Conservation (phyloP, 2,888 invertebrate genomes). For the Sinelater perroti region DNA sequence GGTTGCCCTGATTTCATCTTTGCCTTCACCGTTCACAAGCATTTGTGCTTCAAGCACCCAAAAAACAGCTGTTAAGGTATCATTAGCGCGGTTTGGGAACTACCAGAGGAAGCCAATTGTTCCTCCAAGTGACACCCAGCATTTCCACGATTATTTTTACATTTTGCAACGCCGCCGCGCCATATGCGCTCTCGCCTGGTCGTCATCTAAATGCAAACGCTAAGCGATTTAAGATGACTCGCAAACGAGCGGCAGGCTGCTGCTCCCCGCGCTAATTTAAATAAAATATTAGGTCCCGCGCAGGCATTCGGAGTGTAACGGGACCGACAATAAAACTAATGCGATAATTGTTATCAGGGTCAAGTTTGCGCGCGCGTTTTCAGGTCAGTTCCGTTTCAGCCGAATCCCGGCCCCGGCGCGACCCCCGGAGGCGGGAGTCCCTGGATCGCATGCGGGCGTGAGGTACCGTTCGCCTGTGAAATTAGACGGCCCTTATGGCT, state of each 20-base stretch:
- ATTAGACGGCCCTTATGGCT: slow-evolving; percentile 38
- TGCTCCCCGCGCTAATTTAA: slow-evolving; percentile 22
- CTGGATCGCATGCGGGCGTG: slow-evolving; percentile 31
- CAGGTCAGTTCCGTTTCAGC: slow-evolving; percentile 16
- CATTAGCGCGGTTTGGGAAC: no score
- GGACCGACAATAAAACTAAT: slow-evolving; percentile 30
- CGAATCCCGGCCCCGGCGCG: not conserved
- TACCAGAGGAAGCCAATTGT: no score
- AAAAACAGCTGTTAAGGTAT: no score
- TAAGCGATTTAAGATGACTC: not conserved
- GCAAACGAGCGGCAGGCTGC: slow-evolving; percentile 1
- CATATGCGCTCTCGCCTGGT: no score
- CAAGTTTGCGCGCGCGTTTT: slow-evolving; percentile 17
- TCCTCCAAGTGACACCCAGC: no score
- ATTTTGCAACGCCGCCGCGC: no score
- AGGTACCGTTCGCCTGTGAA: slow-evolving; percentile 35
- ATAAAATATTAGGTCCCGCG: slow-evolving; percentile 24
- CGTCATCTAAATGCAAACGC: slow-evolving; percentile 6
- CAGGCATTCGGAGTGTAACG: slow-evolving; percentile 27
- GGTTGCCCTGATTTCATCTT: no score
- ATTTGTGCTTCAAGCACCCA: no score
- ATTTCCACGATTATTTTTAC: no score
- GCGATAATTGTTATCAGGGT: slow-evolving; percentile 31
- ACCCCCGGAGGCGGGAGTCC: not conserved
- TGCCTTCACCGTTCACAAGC: no score